Base-by-base conservation (phyloP, 2,113 vertebrate genomes). In the Plotosus lineatus region DNA sequence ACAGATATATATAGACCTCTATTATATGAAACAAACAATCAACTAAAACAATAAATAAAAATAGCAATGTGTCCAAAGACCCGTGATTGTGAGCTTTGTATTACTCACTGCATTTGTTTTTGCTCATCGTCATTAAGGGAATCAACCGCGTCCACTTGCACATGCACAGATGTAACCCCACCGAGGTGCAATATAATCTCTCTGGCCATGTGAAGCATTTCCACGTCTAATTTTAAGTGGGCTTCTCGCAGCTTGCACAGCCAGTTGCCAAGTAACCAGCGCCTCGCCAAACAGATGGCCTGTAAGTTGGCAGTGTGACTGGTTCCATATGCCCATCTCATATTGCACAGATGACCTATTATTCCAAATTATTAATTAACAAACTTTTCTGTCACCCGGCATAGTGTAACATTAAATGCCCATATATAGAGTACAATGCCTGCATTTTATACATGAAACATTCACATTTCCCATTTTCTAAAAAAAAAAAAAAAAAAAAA, bases 231-330 rank as follows among this genome's bases (percentile, higher is more conserved):
- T 73, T 82, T 68, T 83, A 56, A 71, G 71, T 73, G 61, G 80
- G 69, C 53, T 82, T 80, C 55, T 77, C 82, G 77, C 80, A 74
- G 80, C 77, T 74, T 84, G 80, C 71, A 71, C 80, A 61, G 83
- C 68, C 9, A 26, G 46, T 84, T 33, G 26, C 75, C 68, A 74
- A 65, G 63, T 73, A 84, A 76, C 58, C 53, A 71, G 11, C 11
- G 19, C 56, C 58, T 65, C 36, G 74, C 53, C 33, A 82, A 65
- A 86, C 72, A 85, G 84, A 14, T 44, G 78, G 23, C 75, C 91
- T 78, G 46, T 90, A 17, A 90, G 90, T 84, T 80, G 78, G 28
- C 60, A 71, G 74, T n/a, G 82, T 85, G 17, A 61, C 82, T 79
- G 17, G 72, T 48, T 60, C 61, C 51, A 15, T 76, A 69, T 82